Conservation (phyloP, 2,797 vertebrate species). For the Cuniculus paca region DNA sequence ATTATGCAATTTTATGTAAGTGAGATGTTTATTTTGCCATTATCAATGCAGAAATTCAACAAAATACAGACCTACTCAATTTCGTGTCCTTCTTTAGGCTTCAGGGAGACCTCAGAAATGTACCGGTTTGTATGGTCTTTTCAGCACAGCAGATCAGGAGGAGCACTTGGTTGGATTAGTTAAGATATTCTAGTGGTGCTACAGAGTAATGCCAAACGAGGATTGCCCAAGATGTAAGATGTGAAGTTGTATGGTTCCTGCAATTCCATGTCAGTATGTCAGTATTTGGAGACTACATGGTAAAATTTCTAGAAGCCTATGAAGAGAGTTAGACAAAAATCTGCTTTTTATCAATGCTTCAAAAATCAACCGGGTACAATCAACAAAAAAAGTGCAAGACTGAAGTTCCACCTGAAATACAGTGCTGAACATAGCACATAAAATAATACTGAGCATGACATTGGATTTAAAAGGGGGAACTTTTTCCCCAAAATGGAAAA, state of each 20-base stretch:
- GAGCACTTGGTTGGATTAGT: background rate
- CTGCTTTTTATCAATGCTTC: background rate
- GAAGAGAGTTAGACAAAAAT: background rate
- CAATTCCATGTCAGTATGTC: background rate
- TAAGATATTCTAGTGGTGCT: background rate
- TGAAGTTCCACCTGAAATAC: background rate
- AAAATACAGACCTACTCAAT: conserved; percentile 26
- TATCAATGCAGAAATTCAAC: background rate
- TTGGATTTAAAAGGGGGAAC: background rate
- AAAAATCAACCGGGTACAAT: background rate
- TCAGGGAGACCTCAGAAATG: background rate
- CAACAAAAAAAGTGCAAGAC: background rate
- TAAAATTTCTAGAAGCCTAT: background rate
- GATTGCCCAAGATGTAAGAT: background rate
- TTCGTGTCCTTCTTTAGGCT: background rate
- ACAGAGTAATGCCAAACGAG: background rate
- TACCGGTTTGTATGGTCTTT: background rate
- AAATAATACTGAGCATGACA: background rate
- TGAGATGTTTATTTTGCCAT: background rate
- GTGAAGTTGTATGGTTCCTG: background rate
- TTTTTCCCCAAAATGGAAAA: background rate
- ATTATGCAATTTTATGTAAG: background rate
- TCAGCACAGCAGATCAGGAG: background rate
- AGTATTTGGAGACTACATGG: background rate
- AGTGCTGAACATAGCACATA: background rate